These are phyloP conservation scores for Pelodytes ibericus DNA, from an alignment of 2,797 vertebrate species.

Conservation along the genomic window DNA sequence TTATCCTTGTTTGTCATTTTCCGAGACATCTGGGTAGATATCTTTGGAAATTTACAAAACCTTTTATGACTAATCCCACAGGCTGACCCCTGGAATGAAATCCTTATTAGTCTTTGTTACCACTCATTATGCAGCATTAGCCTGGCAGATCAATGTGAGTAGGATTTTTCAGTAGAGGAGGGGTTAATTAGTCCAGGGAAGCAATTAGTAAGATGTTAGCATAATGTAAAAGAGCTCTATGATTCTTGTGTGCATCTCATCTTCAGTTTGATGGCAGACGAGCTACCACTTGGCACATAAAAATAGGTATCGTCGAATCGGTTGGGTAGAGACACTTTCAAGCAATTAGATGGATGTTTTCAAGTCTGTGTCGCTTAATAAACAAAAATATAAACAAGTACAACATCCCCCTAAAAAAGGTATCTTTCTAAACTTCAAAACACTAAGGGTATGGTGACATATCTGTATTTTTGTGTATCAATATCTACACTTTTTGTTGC, in stretches of 20 bases:
- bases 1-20: slow-evolving; percentile 49
- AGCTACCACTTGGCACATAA: slow-evolving; percentile 27
- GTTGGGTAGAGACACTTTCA: slow-evolving; percentile 25
- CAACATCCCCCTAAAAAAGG: too few species aligned
- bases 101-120: slow-evolving; percentile 63
- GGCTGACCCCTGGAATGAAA: slow-evolving; percentile 65
- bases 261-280: slow-evolving; percentile 36
- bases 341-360: slow-evolving; percentile 23
- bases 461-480: too few species aligned
- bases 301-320: slow-evolving; percentile 24
- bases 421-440: too few species aligned
- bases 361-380: background rate
- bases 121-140: slow-evolving; percentile 77
- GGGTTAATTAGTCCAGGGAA: slow-evolving; percentile 68
- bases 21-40: slow-evolving; percentile 63
- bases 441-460: too few species aligned
- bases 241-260: slow-evolving; percentile 31
- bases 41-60: slow-evolving; percentile 79
- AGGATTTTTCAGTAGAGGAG: slow-evolving; percentile 59
- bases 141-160: slow-evolving; percentile 70
- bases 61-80: slow-evolving; percentile 73
- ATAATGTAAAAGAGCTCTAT: slow-evolving; percentile 38
- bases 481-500: too few species aligned
- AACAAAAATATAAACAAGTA: background rate
- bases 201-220: slow-evolving; percentile 69